A percentile compares a stretch with the other conserved stretches of the same genome.
Conservation (phyloP, 2,797 vertebrate species). For the Bryconaethiops microstoma region DNA sequence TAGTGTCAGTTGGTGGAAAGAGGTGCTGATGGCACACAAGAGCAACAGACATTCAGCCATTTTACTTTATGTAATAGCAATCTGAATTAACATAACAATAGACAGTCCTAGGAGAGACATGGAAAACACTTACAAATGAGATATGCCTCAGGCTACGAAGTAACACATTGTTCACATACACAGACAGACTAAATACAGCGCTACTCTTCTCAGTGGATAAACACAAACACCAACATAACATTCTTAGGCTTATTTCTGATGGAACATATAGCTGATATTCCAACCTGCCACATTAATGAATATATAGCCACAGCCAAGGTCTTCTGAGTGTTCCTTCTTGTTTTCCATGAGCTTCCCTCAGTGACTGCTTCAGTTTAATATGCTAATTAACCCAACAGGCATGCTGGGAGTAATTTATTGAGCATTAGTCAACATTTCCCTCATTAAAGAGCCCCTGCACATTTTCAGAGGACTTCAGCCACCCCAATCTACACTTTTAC, state of each 20-base stretch:
- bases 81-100: slow-evolving; percentile 91
- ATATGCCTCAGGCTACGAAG: slow-evolving; percentile 76
- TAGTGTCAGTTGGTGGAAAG: background rate
- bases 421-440: slow-evolving; percentile 64
- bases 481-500: slow-evolving; percentile 24
- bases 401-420: slow-evolving; percentile 64
- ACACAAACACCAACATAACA: slow-evolving; percentile 3
- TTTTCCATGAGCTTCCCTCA: slow-evolving; percentile 55
- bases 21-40: background rate
- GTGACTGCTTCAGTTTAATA: slow-evolving; percentile 60
- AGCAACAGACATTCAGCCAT: slow-evolving; percentile 11
- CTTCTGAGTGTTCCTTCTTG: slow-evolving; percentile 53
- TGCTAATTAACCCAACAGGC: slow-evolving; percentile 65
- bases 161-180: slow-evolving; percentile 31
- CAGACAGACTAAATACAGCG: slow-evolving; percentile 20
- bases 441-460: slow-evolving; percentile 51
- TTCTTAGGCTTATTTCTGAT: background rate
- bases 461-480: slow-evolving; percentile 25
- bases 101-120: slow-evolving; percentile 81
- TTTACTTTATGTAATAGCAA: slow-evolving; percentile 85
- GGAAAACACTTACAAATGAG: slow-evolving; percentile 85
- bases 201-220: background rate
- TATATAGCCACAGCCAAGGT: slow-evolving; percentile 39
- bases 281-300: background rate
- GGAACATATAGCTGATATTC: background rate